Base-by-base conservation (phyloP, 2,113 vertebrate species). In the Salvelinus namaycush region DNA sequence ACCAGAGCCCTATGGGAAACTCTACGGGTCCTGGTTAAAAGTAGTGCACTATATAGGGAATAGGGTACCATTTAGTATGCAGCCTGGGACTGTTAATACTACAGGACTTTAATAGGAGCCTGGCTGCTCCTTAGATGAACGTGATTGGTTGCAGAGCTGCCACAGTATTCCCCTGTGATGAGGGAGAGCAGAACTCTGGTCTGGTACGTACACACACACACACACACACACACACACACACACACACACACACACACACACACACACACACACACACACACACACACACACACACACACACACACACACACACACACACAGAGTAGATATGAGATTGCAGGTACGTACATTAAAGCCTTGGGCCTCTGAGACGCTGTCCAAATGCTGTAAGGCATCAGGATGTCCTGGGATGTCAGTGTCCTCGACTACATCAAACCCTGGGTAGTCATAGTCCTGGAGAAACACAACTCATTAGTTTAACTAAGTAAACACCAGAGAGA, bases 331-430 rank as follows among this genome's bases (percentile, higher is more conserved):
- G 5, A 62, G 59, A 24, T 62, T 62, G n/a, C n/a, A 49, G 87
- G 31, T 29, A 68, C 64, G 0, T 92, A 91, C 90, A 68, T 87
- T 83, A 79, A 91, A 85, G 49, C 68, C 66, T 49, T 87, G 75
- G 20, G 71, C 8, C 83, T 88, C 88, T 83, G 89, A 81, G 87
- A 92, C 70, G 68, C 59, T 86, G 72, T 90, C 82, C 69, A 83
- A 86, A 81, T 91, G 84, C 60, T 74, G 82, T 74, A 78, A 70
- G 76, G 91, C 81, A 83, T 91, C 84, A 65, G 91, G 76, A 72
- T 87, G 75, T 80, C 89, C 91, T 49, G 88, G 88, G 68, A 94
- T 85, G 48, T 85, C 77, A 72, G 84, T 80, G 60, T 82, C 62
- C 20, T 86, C 79, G 66, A 71, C 57, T 75, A 29, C 2, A 70